phyloP scores from a whole-genome alignment of 1,140 invertebrate species.

The Telenomus remus region DNA sequence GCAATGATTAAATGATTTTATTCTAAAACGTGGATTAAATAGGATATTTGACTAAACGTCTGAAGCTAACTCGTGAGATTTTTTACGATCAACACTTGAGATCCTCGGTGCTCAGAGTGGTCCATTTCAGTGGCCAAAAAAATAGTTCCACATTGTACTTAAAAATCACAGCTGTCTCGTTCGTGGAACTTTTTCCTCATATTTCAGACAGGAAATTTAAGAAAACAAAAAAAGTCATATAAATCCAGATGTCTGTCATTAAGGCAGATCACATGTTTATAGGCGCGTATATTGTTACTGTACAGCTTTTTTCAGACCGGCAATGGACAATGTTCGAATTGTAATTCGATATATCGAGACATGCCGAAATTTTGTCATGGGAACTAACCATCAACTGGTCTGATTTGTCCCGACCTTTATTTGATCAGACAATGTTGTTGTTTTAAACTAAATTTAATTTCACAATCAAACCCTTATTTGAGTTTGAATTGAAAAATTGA shows the following conservation, averaged over 20 bases:
- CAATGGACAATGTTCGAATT: slow-evolving; percentile 29
- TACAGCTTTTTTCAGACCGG: slow-evolving; percentile 22
- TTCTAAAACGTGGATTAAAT: background rate
- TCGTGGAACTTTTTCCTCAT: slow-evolving; percentile 53
- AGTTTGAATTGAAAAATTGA: background rate
- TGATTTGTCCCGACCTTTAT: no score
- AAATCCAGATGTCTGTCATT: slow-evolving; percentile 55
- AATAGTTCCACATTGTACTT: slow-evolving; percentile 43
- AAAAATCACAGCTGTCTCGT: slow-evolving; percentile 53
- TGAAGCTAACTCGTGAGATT: slow-evolving; percentile 23
- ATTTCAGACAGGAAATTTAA: slow-evolving; percentile 55
- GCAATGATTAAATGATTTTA: background rate
- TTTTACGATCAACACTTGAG: slow-evolving; percentile 46
- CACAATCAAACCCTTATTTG: no score
- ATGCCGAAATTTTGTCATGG: slow-evolving; percentile 40
- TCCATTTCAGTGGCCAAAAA: slow-evolving; percentile 27
- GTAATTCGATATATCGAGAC: slow-evolving; percentile 45
- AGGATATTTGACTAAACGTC: slow-evolving; percentile 10
- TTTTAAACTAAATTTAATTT: no score
- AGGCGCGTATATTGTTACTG: slow-evolving; percentile 42
- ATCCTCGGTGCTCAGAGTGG: slow-evolving; percentile 17
- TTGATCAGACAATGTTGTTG: no score
- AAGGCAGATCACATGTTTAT: slow-evolving; percentile 51
- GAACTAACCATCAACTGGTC: slow-evolving; percentile 25
- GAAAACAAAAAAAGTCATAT: slow-evolving; percentile 54